Percentiles rank a stretch among this genome's conserved stretches.
These are phyloP conservation scores for Tenrec ecaudatus DNA, from an alignment of 2,113 vertebrate species.

Conservation along the genomic window DNA sequence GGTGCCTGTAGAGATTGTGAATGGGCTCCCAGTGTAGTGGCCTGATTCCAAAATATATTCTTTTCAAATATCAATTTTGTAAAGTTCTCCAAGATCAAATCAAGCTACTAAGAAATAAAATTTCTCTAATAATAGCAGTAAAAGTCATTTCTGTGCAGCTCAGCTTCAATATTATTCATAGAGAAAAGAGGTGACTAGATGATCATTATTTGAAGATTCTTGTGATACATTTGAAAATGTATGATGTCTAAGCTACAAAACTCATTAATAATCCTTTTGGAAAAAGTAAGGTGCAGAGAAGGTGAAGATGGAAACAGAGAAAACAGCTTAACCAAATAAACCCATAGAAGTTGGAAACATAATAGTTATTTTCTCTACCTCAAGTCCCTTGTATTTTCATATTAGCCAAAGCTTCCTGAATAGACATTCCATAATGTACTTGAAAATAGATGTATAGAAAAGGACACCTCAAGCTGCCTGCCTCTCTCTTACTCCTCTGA, in stretches of 20 bases:
- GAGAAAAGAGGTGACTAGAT: neutral
- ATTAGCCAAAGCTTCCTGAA: too few species aligned
- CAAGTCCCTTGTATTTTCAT: neutral
- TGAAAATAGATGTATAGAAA: neutral
- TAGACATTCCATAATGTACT: neutral
- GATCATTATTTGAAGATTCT: neutral
- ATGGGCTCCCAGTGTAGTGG: constrained; percentile 44
- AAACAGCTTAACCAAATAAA: neutral
- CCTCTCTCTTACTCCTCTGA: neutral
- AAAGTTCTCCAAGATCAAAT: constrained; percentile 13
- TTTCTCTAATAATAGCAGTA: constrained; percentile 30
- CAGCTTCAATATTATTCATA: neutral
- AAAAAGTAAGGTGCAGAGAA: neutral
- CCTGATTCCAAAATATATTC: constrained; percentile 46
- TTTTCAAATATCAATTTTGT: constrained; percentile 45
- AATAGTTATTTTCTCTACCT: neutral
- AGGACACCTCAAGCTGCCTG: neutral
- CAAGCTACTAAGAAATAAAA: constrained; percentile 40
- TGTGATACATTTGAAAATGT: neutral
- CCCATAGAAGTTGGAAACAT: neutral
- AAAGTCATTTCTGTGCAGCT: neutral
- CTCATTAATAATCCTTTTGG: neutral
- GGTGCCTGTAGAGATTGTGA: constrained; percentile 54
- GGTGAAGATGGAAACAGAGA: neutral
- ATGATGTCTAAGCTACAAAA: neutral